A percentile compares a stretch with the other conserved stretches of the same genome.
Conservation (phyloP, 2,888 invertebrate species). For the Amiota mariae region DNA sequence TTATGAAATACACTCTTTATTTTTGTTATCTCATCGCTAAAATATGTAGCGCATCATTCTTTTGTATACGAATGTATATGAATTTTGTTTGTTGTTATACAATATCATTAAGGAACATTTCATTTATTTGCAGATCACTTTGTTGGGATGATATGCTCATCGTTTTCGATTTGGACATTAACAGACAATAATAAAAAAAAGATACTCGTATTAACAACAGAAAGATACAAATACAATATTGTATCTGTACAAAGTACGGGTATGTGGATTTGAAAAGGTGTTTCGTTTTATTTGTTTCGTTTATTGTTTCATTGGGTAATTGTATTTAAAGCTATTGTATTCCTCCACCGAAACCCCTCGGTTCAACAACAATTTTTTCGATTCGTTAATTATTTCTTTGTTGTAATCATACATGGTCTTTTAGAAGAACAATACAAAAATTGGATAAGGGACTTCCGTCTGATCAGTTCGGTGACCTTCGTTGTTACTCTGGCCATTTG, state of each 20-base stretch:
- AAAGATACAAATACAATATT: no score
- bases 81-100: slow-evolving; percentile 25
- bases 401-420: slow-evolving; percentile 1
- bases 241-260: no score
- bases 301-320: slow-evolving; percentile 56
- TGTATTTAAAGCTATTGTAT: slow-evolving; percentile 26
- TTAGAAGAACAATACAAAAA: background rate
- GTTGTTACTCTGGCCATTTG: background rate
- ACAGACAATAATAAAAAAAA: background rate
- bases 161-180: background rate
- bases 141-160: background rate
- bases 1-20: background rate
- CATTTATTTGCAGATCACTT: slow-evolving; percentile 57
- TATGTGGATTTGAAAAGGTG: slow-evolving; percentile 43
- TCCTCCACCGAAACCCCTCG: background rate
- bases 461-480: slow-evolving; percentile 2
- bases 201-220: background rate
- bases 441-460: slow-evolving; percentile 9
- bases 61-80: background rate
- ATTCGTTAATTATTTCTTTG: slow-evolving; percentile 18
- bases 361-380: background rate
- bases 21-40: slow-evolving; percentile 29
- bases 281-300: slow-evolving; percentile 56
- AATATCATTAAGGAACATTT: slow-evolving; percentile 62
- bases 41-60: slow-evolving; percentile 13